Evolutionary conservation across 2,113 vertebrate species (phyloP), one percentile per base, ranked within the genome.

Genomic region (Bubo bubo): DNA sequence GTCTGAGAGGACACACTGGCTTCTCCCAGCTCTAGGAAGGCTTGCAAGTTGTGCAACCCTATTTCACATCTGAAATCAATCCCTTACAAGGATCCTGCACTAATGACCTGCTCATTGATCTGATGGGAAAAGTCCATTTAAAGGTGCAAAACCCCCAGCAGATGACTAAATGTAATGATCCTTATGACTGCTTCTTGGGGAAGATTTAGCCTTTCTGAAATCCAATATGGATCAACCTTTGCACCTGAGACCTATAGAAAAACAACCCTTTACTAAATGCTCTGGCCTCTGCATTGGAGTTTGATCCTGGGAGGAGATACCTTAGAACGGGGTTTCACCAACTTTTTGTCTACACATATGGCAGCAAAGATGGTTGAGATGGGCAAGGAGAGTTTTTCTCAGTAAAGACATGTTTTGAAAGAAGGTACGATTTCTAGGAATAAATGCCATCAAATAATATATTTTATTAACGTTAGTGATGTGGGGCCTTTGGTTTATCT

Each of bases 141-240:
- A 62, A 88, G 58, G 50, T 14, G n/a, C 41, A 63, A 75, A 72
- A 4, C 28, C 50, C 66, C n/a, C 58, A 79, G 1, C 13, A 50
- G 79, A 88, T 81, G 74, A 60, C 58, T 85, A 45, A 68, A 82
- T 14, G 23, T 49, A 73, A 63, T 3, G 8, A 87, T 70, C 79
- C 71, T 92, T 72, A 52, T 32, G 56, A 32, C 32, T 79, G 68
- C 75, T 72, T 75, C 66, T 85, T 47, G 28, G 85, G 37, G 58
- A 47, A 90, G 45, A 55, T n/a, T 58, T 55, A 88, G n/a, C 75
- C 88, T 80, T 88, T 92, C 85, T 68, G 52, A 93, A 92, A 86
- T 47, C 67, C 55, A 39, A 2, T 71, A 34, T 12, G 55, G 82
- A 70, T 74, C 75, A 90, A 11, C 55, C 68, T 90, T 90, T 86